Conservation (phyloP, 2,113 vertebrate genomes). For the Pseudorectes ferrugineus region DNA sequence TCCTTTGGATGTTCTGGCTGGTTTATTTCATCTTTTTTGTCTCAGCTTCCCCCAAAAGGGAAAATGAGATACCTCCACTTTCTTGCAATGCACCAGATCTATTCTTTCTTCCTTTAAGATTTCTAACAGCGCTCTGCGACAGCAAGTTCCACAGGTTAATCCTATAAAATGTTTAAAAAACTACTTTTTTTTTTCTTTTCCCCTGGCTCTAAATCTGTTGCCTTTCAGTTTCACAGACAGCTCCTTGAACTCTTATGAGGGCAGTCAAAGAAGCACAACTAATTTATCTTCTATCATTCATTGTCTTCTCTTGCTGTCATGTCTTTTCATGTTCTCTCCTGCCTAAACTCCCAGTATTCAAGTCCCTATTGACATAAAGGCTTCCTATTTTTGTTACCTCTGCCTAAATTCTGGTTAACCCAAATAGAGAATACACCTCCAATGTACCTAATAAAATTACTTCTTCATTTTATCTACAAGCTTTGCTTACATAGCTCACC, state of each 20-base stretch:
- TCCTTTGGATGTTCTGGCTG: fast-evolving
- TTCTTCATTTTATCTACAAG: not conserved
- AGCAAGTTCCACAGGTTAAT: not conserved
- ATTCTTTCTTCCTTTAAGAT: not conserved
- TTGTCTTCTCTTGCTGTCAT: not conserved
- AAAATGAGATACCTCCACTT: not conserved
- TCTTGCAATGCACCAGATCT: not conserved
- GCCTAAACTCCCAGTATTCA: not conserved
- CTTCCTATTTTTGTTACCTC: not conserved
- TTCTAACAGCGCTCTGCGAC: not conserved
- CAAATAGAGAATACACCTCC: not conserved
- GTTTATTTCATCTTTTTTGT: not conserved
- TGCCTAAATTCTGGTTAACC: not conserved
- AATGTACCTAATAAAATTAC: not conserved
- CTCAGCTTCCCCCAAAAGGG: not conserved
- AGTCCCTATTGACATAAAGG: not conserved
- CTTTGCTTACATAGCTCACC: not conserved
- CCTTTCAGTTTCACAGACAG: not conserved
- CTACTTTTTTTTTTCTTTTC: fast-evolving
- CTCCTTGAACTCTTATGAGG: not conserved
- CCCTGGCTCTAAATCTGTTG: not conserved
- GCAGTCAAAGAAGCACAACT: not conserved
- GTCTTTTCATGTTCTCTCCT: not conserved
- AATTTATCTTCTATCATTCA: not conserved
- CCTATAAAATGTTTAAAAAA: not conserved